These are phyloP conservation scores for Xiphophorus birchmanni DNA, from an alignment of 2,797 vertebrate genomes.

Conservation along the genomic window DNA sequence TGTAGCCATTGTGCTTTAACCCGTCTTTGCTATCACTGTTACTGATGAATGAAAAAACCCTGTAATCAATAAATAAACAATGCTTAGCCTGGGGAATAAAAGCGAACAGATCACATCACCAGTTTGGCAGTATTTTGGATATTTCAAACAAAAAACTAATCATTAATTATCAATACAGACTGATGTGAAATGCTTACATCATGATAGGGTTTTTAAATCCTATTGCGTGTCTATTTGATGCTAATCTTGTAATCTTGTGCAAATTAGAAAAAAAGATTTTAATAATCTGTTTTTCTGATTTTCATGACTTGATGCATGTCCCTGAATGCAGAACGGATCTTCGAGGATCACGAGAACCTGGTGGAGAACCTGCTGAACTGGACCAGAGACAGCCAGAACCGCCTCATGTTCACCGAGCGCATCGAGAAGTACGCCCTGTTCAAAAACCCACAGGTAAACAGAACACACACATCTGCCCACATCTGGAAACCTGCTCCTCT, in stretches of 20 bases:
- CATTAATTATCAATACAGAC: too few relatives aligned
- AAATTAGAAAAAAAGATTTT: background rate
- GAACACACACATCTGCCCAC: background rate
- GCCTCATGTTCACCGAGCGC: conserved; percentile 94
- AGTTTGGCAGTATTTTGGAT: too few relatives aligned
- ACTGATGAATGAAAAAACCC: too few relatives aligned
- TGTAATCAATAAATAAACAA: too few relatives aligned
- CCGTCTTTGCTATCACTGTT: too few relatives aligned
- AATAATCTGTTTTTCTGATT: background rate
- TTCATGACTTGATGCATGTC: background rate
- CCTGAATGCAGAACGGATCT: conserved; percentile 87
- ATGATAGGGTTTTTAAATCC: too few relatives aligned
- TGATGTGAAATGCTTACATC: too few relatives aligned
- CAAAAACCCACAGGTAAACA: conserved; percentile 94
- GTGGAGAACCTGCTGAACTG: conserved; percentile 98
- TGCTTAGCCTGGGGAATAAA: too few relatives aligned
- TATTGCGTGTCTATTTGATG: background rate
- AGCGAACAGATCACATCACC: too few relatives aligned
- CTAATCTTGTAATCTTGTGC: background rate
- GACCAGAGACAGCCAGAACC: conserved; percentile 97
- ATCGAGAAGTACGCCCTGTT: conserved; percentile 97
- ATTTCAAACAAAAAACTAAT: too few relatives aligned
- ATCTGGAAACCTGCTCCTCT: background rate
- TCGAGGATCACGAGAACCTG: conserved; percentile 98
- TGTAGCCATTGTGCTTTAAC: too few relatives aligned